These are phyloP conservation scores for Oryzias woworae DNA, from an alignment of 2,113 vertebrate genomes.

Conservation along the genomic window DNA sequence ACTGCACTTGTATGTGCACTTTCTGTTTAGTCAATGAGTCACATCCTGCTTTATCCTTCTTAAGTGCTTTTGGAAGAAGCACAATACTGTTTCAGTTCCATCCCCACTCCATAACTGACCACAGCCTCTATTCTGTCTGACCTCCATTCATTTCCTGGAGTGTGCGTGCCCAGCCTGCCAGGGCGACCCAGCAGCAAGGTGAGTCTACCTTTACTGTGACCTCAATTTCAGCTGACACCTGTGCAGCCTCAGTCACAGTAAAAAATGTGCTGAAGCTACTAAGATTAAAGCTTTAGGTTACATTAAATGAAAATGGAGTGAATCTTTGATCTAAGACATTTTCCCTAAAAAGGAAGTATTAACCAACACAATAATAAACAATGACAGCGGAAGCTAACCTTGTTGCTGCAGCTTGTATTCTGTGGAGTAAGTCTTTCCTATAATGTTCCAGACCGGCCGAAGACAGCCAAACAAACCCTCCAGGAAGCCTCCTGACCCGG, in stretches of 20 bases:
- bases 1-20: background rate
- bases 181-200: constrained; percentile 40
- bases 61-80: constrained; percentile 17
- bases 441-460: constrained; percentile 97
- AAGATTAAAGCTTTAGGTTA: constrained; percentile 28
- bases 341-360: constrained; percentile 11
- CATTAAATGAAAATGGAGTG: constrained; percentile 12
- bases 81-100: background rate
- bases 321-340: constrained; percentile 8
- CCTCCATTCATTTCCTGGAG: constrained; percentile 16
- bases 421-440: constrained; percentile 96
- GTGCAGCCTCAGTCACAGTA: constrained; percentile 12
- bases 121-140: constrained; percentile 36
- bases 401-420: constrained; percentile 98
- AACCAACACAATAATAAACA: background rate
- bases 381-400: constrained; percentile 77
- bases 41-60: constrained; percentile 6
- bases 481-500: constrained; percentile 87
- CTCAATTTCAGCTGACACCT: constrained; percentile 55
- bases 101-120: constrained; percentile 14
- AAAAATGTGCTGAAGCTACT: constrained; percentile 18
- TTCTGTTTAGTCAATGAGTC: constrained; percentile 5
- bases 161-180: constrained; percentile 14
- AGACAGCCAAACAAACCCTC: constrained; percentile 97
- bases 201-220: constrained; percentile 52